phyloP scores from a whole-genome alignment of 2,797 vertebrate genomes.

The Megalops cyprinoides region DNA sequence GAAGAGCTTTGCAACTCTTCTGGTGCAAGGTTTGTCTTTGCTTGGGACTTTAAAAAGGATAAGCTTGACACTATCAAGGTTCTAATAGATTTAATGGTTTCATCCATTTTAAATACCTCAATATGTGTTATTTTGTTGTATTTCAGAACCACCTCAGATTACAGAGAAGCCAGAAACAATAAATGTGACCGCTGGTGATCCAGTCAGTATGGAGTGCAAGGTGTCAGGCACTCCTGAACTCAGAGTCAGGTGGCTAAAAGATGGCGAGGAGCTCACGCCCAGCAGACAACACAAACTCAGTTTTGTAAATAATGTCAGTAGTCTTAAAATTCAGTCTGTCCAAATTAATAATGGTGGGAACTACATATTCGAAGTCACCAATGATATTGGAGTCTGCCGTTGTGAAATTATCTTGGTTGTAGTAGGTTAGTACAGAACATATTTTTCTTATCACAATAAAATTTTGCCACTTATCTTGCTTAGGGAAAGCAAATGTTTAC shows the following conservation, averaged over 20 bases:
- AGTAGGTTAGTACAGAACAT: constrained; percentile 89
- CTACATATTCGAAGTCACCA: constrained; percentile 90
- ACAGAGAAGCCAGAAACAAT: constrained; percentile 89
- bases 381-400: constrained; percentile 90
- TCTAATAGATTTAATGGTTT: constrained; percentile 16
- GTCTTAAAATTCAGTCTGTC: constrained; percentile 87
- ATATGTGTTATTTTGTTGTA: constrained; percentile 41
- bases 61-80: background rate
- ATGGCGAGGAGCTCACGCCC: constrained; percentile 87
- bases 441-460: background rate
- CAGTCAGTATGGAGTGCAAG: constrained; percentile 91
- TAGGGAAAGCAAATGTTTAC: constrained; percentile 1
- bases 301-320: constrained; percentile 91
- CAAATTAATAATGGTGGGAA: constrained; percentile 88
- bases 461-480: background rate
- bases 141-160: constrained; percentile 90
- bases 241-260: constrained; percentile 91
- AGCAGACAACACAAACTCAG: constrained; percentile 91
- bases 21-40: constrained; percentile 88
- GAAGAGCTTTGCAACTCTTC: constrained; percentile 87
- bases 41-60: background rate
- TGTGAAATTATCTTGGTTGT: constrained; percentile 88
- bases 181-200: constrained; percentile 90
- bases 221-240: constrained; percentile 93
- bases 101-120: background rate